phyloP scores from a whole-genome alignment of 2,113 vertebrate species.

The Edolisoma coerulescens region DNA sequence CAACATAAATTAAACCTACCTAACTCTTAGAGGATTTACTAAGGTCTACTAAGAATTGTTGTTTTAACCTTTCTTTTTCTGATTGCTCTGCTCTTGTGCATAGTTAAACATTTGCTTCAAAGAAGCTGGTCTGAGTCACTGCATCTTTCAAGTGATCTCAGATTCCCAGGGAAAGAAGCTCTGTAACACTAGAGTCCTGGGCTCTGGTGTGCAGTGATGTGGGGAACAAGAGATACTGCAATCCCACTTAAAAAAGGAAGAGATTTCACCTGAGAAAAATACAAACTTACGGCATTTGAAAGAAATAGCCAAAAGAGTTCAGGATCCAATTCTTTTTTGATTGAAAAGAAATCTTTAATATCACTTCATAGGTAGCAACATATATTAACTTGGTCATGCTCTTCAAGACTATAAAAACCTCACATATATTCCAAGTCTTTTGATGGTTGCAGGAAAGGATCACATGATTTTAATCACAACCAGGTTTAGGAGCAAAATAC shows the following conservation, averaged over 20 bases:
- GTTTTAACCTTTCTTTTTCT: constrained; percentile 4
- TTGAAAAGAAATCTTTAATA: background rate
- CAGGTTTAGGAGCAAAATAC: background rate
- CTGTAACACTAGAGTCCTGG: background rate
- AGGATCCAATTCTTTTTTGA: background rate
- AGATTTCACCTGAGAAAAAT: background rate
- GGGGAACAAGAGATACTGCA: background rate
- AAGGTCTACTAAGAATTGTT: background rate
- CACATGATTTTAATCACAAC: background rate
- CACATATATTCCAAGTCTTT: background rate
- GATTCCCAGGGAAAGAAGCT: background rate
- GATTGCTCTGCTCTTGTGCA: background rate
- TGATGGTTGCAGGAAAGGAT: background rate
- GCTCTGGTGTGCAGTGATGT: background rate
- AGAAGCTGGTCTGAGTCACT: background rate
- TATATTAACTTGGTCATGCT: background rate
- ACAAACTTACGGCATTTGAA: background rate
- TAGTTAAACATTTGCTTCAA: background rate
- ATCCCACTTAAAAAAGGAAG: background rate
- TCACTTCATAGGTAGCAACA: background rate
- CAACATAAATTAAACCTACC: background rate
- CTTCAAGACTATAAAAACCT: background rate
- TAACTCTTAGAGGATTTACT: background rate
- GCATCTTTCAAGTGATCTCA: background rate
- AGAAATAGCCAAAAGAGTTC: background rate